phyloP scores from a whole-genome alignment of 2,797 vertebrate species.

The Lacerta viridis region DNA sequence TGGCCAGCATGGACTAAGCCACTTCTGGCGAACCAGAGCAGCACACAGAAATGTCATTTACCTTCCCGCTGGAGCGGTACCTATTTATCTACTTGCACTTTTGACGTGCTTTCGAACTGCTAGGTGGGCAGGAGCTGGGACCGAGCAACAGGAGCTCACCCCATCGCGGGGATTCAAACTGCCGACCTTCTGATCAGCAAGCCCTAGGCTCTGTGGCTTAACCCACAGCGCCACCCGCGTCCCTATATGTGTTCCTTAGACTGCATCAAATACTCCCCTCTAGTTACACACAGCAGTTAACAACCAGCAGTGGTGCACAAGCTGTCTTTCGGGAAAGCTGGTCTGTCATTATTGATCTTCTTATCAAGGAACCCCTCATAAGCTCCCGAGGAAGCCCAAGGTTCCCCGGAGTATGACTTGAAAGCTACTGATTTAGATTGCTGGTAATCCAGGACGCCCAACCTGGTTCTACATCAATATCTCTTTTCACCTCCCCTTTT shows the following conservation, averaged over 20 bases:
- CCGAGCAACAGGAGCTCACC: too few species aligned
- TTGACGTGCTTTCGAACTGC: too few species aligned
- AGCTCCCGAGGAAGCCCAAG: neutral
- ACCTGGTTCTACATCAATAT: neutral
- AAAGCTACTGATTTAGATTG: neutral
- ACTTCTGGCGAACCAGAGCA: too few species aligned
- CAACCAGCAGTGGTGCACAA: neutral
- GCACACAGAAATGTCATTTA: too few species aligned
- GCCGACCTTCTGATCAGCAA: too few species aligned
- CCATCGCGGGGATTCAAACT: too few species aligned
- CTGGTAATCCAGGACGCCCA: neutral
- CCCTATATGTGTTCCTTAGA: neutral
- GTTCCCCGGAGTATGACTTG: neutral
- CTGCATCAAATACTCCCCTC: neutral
- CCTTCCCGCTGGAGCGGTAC: too few species aligned
- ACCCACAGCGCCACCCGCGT: too few species aligned
- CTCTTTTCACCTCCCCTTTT: slow-evolving; percentile 1
- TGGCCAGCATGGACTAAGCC: too few species aligned
- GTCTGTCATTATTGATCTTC: neutral
- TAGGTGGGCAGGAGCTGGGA: too few species aligned
- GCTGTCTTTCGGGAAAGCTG: neutral
- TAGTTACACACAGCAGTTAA: neutral
- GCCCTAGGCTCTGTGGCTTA: too few species aligned
- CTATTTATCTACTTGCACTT: too few species aligned
- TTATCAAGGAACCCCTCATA: neutral